Conservation (phyloP, 2,888 invertebrate genomes). For the Drosophila aldrichi region DNA sequence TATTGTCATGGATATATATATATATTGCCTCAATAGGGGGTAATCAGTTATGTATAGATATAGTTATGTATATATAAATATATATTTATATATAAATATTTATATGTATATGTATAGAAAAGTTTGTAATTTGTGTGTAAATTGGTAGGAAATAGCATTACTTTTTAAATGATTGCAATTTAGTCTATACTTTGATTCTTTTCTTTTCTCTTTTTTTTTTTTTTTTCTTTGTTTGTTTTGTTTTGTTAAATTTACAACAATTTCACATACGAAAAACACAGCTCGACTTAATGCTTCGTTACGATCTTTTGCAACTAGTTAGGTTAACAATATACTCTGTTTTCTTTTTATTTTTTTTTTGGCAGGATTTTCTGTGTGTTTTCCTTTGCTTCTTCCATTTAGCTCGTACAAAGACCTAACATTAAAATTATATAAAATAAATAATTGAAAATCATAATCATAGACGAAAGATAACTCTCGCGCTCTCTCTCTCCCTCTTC, state of each 20-base stretch:
- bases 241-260: slow-evolving; percentile 71
- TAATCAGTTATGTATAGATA: slow-evolving; percentile 32
- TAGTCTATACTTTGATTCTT: slow-evolving; percentile 60
- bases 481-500: not conserved
- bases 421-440: slow-evolving; percentile 79
- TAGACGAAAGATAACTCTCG: slow-evolving; percentile 50
- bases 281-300: slow-evolving; percentile 27
- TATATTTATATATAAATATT: slow-evolving; percentile 23
- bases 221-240: not conserved
- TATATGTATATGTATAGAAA: slow-evolving; percentile 44
- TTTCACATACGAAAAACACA: slow-evolving; percentile 58
- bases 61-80: slow-evolving; percentile 30
- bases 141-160: slow-evolving; percentile 57
- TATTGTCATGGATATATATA: slow-evolving; percentile 67
- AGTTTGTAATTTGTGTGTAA: slow-evolving; percentile 41
- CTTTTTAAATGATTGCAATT: slow-evolving; percentile 57
- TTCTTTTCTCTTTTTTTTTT: slow-evolving; percentile 26
- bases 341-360: slow-evolving; percentile 43
- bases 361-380: slow-evolving; percentile 68
- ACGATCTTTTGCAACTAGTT: slow-evolving; percentile 67
- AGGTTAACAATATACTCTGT: slow-evolving; percentile 54
- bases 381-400: slow-evolving; percentile 35
- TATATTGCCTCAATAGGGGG: slow-evolving; percentile 48
- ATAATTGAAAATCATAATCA: slow-evolving; percentile 76
- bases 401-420: slow-evolving; percentile 72